These are phyloP conservation scores for Machaerirhynchus nigripectus DNA, from an alignment of 2,113 vertebrate genomes.

Conservation along the genomic window DNA sequence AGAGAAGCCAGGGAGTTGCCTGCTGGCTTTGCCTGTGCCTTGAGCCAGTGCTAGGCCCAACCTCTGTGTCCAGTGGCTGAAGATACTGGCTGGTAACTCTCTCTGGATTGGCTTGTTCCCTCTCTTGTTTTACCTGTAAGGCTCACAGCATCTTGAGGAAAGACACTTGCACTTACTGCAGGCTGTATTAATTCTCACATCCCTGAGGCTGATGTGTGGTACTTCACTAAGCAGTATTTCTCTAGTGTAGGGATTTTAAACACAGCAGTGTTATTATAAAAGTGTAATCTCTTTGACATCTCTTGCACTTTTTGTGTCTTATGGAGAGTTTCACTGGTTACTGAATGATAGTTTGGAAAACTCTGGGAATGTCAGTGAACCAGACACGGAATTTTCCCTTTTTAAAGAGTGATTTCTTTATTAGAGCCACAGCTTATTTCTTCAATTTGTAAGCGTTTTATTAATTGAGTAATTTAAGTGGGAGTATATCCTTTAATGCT, in stretches of 20 bases:
- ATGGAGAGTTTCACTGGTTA: not conserved
- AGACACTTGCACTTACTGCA: not conserved
- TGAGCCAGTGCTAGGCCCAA: not conserved
- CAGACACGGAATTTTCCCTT: not conserved
- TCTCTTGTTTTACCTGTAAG: not conserved
- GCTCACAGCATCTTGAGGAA: rapidly evolving
- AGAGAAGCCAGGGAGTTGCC: not conserved
- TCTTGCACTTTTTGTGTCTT: not conserved
- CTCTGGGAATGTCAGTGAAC: not conserved
- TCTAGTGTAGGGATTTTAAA: not conserved
- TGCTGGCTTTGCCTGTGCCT: not conserved
- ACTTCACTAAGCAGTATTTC: not conserved
- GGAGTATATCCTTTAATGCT: not conserved
- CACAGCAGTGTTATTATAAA: not conserved
- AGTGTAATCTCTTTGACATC: not conserved
- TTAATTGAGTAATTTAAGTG: not conserved
- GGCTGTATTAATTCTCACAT: not conserved
- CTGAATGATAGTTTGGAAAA: not conserved
- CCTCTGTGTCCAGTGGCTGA: not conserved
- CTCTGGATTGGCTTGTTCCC: not conserved
- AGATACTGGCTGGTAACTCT: not conserved
- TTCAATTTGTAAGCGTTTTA: not conserved
- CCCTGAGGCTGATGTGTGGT: not conserved
- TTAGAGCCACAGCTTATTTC: not conserved
- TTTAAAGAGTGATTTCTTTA: not conserved